Evolutionary conservation across 2,888 invertebrate genomes (phyloP).

Genomic region (Chymomyza procnemis): DNA sequence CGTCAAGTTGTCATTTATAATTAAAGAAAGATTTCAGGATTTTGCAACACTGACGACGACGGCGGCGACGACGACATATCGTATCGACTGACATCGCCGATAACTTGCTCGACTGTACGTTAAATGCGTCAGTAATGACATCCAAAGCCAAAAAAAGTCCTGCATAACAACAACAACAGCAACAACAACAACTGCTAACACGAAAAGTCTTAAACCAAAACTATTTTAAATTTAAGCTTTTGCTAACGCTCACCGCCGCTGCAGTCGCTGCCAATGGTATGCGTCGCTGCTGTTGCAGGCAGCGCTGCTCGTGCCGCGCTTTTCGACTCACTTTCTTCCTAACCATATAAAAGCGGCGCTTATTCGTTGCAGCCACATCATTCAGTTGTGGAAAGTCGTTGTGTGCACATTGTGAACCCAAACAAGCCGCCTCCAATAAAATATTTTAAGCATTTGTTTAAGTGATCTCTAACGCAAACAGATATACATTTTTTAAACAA

Average conservation of each 20-base stretch:
- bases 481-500: constrained; percentile 24
- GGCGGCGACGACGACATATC: constrained; percentile 32
- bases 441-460: constrained; percentile 37
- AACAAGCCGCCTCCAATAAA: constrained; percentile 21
- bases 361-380: constrained; percentile 77
- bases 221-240: constrained; percentile 40
- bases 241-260: constrained; percentile 19
- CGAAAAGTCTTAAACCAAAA: constrained; percentile 34
- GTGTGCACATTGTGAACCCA: constrained; percentile 74
- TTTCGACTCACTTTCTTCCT: constrained; percentile 78
- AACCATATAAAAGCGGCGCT: constrained; percentile 78
- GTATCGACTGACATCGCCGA: constrained; percentile 27
- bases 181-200: constrained; percentile 5
- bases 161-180: constrained; percentile 22
- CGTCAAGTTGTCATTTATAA: constrained; percentile 29
- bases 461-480: constrained; percentile 61
- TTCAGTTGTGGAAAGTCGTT: constrained; percentile 79
- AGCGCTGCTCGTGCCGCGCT: constrained; percentile 12
- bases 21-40: constrained; percentile 13
- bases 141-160: constrained; percentile 20
- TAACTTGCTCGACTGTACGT: neutral
- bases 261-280: constrained; percentile 7
- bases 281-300: constrained; percentile 16
- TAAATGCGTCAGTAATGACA: constrained; percentile 41
- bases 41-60: constrained; percentile 35